Base-by-base conservation (phyloP, 2,888 invertebrate genomes). In the Ornithoptera priamus region DNA sequence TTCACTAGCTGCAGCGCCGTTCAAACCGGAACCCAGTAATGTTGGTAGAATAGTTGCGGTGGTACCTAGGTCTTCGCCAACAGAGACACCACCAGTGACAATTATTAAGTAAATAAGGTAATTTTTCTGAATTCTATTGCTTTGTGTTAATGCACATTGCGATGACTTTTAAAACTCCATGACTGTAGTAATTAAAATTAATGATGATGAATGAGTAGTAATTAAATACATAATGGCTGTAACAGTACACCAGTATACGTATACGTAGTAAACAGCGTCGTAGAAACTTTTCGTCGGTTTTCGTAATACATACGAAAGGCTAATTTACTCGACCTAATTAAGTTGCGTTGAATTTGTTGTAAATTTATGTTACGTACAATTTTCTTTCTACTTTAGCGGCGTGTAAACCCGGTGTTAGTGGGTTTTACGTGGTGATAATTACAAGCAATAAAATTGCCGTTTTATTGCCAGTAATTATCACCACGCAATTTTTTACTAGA, bases 301-400 rank as follows among this genome's bases (percentile, higher is more conserved):
- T 18, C 24, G 63, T 59, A 36, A 68, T 68, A 59, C 64, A 39
- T 64, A 36, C 46, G 46, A 15, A 46, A 46, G 46, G 12, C 15
- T 46, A 46, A 46, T 46, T 46, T 63, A 63, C 58, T 57, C 68
- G 68, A 50, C 46, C 68, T 60, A 68, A 68, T 68, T 68, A 68
- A 60, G 64, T 68, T 68, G 50, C 7, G 36, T 46, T 64, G 30
- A 68, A 66, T 50, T 42, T 66, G 59, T 60, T 59, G 30, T 30
- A 42, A 64, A 63, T 68, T 68, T 63, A 64, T 64, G 50, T 59
- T 68, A n/a, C 39, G 12, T 46, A 46, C 15, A 46, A 12, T 46
- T 46, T 46, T 46, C 46, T 46, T 46, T 30, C 30, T 30, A 30
- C 30, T 30, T 46, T n/a, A 46, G 15, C 46, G 46, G 17, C 15